Evolutionary conservation across 2,113 vertebrate species (phyloP), one percentile per base, ranked within the genome.

Genomic region (Podocnemis expansa): DNA sequence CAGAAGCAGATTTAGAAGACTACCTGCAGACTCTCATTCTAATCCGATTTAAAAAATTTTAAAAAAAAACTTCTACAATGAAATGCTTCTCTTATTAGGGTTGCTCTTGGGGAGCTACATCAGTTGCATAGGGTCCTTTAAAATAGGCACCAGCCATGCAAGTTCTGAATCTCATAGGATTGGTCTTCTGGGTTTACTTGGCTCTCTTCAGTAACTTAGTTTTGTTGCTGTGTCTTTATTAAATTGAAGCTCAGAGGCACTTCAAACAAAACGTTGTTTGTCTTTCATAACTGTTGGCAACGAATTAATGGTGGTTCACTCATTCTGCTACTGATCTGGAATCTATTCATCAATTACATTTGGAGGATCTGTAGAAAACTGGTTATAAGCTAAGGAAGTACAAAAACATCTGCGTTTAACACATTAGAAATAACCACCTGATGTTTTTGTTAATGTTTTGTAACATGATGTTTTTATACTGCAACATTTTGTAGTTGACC

Each of bases 1-100:
- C 89, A 88, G 95, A 90, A 91, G 89, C 95, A 97, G 97, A 82
- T 89, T 96, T 97, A 97, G 94, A 97, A 97, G 95, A 96, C 7
- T 75, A 95, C 84, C 88, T 95, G 93, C 93, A 92, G 41, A 55
- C 21, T 95, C 81, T 49, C 79, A 89, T 63, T 92, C 45, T 73
- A 90, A 90, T 91, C 51, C 85, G 70, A 29, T 85, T 80, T 82
- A 70, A n/a, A n/a, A n/a, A n/a, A 13, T 58, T 47, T 24, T 79
- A 58, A 78, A 92, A 56, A 75, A 79, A 47, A n/a, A n/a, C n/a
- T 47, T 1, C 7, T 78, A 19, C 29, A 14, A 11, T 41, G 49
- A 79, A 90, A 45, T 43, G 43, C 93, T 96, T 84, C 70, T 89
- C 81, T 93, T 89, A 95, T 78, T 78, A 58, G 54, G 90, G 27